These are phyloP conservation scores for Drosophila subquinaria DNA, from an alignment of 2,888 invertebrate genomes.

Conservation along the genomic window DNA sequence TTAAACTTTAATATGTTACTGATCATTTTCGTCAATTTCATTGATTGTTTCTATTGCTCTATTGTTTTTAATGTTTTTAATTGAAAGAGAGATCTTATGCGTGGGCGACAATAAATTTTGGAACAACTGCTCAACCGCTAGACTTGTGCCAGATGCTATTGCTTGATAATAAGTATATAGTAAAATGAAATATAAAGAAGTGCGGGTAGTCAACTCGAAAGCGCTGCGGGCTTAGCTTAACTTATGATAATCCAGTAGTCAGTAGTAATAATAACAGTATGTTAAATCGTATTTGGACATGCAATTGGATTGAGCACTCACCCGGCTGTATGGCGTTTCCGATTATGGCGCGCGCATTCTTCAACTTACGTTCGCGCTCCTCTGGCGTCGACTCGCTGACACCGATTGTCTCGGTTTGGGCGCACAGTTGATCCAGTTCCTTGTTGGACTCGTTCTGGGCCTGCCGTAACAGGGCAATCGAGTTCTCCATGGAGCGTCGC, in stretches of 20 bases:
- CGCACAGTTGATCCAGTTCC: conserved; percentile 85
- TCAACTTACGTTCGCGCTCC: conserved; percentile 87
- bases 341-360: conserved; percentile 91
- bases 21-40: too few relatives aligned
- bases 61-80: not conserved
- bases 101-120: conserved; percentile 1
- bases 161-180: conserved; percentile 30
- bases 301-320: conserved; percentile 71
- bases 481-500: conserved; percentile 88
- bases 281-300: conserved; percentile 20
- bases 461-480: conserved; percentile 88
- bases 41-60: too few relatives aligned
- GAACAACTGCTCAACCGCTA: conserved; percentile 31
- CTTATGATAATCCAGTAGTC: conserved; percentile 35
- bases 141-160: conserved; percentile 53
- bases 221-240: conserved; percentile 75
- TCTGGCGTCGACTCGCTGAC: conserved; percentile 71
- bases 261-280: conserved; percentile 4
- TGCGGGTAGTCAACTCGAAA: conserved; percentile 78
- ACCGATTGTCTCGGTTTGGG: conserved; percentile 84
- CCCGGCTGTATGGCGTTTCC: conserved; percentile 89
- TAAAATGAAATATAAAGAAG: conserved; percentile 23
- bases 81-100: not conserved
- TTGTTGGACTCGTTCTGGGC: conserved; percentile 85
- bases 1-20: not conserved